Evolutionary conservation across 2,888 invertebrate genomes (phyloP), one percentile per base, ranked within the genome.

Genomic region (Timema podura): DNA sequence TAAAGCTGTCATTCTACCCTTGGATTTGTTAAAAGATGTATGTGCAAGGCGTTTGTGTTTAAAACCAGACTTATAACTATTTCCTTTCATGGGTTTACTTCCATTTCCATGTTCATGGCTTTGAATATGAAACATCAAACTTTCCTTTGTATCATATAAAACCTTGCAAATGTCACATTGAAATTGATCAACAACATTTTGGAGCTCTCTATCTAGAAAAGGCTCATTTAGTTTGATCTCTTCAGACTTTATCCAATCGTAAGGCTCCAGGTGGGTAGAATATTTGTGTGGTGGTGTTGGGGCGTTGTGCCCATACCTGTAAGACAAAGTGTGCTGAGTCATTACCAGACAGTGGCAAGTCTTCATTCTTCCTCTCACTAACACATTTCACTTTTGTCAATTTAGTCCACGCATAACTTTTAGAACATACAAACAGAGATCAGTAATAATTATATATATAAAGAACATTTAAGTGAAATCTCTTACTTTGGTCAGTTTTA

Each of bases 271-370:
- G 30, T 30, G 2, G 30, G 30, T 30, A 30, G 30, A 30, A 30
- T 30, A 30, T 30, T 30, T 30, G 30, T 3, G 2, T 30, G 30
- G 30, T 30, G 30, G 30, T 44, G 61, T 13, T 8, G 30, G 61
- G 10, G 45, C 13, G 44, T 15, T 69, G 46, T 66, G 51, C 48
- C 48, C 65, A n/a, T 65, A 71, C 71, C 71, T 70, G 69, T 47
- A 70, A 72, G 64, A 71, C 67, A 69, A 72, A 72, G 69, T 49
- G 71, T 57, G 65, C 65, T 30, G 30, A 66, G 15, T 49, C 66
- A 66, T n/a, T 66, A 49, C 49, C 16, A 48, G 57, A 15, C 30
- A 11, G 57, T 10, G 15, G 11, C 57, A 30, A 30, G 16, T 30
- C 30, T 30, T 30, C 30, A 30, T 30, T 30, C 30, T 30, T 30